Evolutionary conservation across 2,888 invertebrate species (phyloP).

Genomic region (Hirtodrosophila cameraria): DNA sequence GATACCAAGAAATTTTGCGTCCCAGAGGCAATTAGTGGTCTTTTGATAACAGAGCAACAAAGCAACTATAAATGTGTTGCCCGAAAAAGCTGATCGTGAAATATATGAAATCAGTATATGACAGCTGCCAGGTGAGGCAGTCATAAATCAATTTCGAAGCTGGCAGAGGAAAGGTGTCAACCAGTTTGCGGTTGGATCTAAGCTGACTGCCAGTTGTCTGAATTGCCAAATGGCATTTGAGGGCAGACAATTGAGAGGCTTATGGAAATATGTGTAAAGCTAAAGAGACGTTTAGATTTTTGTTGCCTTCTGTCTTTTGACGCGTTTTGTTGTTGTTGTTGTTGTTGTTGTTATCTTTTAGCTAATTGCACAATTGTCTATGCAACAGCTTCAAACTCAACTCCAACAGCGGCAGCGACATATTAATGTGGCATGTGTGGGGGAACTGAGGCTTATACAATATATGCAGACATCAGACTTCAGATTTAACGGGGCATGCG

Average conservation of each 20-base stretch:
- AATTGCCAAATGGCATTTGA: conserved; percentile 40
- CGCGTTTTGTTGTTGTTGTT: not conserved
- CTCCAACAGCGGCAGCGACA: conserved; percentile 34
- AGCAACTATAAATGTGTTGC: conserved; percentile 20
- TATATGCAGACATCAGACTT: conserved; percentile 27
- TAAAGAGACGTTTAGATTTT: conserved; percentile 52
- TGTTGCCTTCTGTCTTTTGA: conserved; percentile 33
- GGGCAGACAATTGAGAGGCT: conserved; percentile 39
- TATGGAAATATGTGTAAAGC: conserved; percentile 54
- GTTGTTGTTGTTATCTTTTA: conserved; percentile 41
- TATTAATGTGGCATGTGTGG: conserved; percentile 50
- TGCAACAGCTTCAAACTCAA: conserved; percentile 28
- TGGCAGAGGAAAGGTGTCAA: conserved; percentile 45
- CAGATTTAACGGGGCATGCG: conserved; percentile 57
- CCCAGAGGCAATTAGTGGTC: conserved; percentile 38
- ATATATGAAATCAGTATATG: conserved; percentile 45
- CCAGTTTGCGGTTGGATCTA: conserved; percentile 31
- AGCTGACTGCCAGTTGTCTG: conserved; percentile 21
- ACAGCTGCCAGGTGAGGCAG: conserved; percentile 39
- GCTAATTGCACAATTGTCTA: conserved; percentile 77
- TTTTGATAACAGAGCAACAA: conserved; percentile 7
- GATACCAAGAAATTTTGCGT: conserved; percentile 21
- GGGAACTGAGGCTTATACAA: conserved; percentile 63
- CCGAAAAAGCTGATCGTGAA: conserved; percentile 21
- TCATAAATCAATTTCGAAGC: conserved; percentile 64